Evolutionary conservation across 2,888 invertebrate species (phyloP), one percentile per base, ranked within the genome.

Genomic region (Chironomus tentans): DNA sequence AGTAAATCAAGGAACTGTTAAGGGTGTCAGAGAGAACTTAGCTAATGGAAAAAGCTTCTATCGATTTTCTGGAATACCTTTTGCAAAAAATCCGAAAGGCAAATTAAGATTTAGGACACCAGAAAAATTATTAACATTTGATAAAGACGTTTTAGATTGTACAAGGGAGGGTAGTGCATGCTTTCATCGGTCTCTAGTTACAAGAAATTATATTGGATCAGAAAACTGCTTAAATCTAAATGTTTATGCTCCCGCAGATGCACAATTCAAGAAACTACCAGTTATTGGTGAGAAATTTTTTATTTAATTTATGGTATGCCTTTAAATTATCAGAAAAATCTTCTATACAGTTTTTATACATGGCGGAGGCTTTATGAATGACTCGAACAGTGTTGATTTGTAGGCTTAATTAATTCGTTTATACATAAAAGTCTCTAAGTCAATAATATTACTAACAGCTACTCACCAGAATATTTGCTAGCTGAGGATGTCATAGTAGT

Each of bases 51-150:
- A 82, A 68, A 76, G 82, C 46, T 88, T 84, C 79, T 84, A 82
- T 78, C 82, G 82, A 22, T 88, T 87, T 78, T 84, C 85, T 78
- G 86, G 87, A 1, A 85, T 88, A 69, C 88, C 88, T 0, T 88
- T 87, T 79, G 88, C 88, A 0, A 85, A 85, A 77, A 86, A 88
- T 21, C 88, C 88, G n/a, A 70, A 87, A 28, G 87, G 83, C 1
- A 78, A 81, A 4, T 78, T 85, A 4, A 79, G 85, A 65, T 85
- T 83, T 76, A 80, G 81, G 78, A 84, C 82, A 13, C 83, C 85
- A 0, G 61, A 81, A 70, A 81, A 83, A 5, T 50, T 83, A 21
- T 78, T 80, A 21, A 80, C 80, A 46, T 82, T 84, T 75, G 61
- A 72, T 1, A 77, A 80, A 21, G 76, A 78, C 0, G 82, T 81